A percentile compares a stretch with the other conserved stretches of the same genome.
Evolutionary conservation across 2,797 vertebrate genomes (phyloP).

Genomic region (Characodon lateralis): DNA sequence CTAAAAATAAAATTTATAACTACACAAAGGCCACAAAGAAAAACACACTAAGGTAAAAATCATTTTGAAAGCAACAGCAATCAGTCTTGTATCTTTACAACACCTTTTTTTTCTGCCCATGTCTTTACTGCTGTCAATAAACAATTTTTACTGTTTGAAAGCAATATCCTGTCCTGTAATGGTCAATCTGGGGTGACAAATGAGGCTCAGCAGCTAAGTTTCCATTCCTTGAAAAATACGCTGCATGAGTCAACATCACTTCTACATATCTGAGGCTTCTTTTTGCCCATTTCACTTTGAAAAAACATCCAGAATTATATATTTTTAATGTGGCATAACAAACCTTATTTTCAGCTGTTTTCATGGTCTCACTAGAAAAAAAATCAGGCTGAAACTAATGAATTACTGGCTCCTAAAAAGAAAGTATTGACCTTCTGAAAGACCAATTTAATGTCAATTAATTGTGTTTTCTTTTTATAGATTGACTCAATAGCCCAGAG

Average conservation of each 20-base stretch:
- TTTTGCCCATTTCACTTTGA: not conserved
- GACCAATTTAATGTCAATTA: conserved; percentile 2
- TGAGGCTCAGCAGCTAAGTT: not conserved
- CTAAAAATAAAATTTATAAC: not conserved
- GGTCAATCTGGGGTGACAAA: not conserved
- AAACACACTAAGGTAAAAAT: not conserved
- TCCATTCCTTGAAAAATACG: not conserved
- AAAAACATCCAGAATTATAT: not conserved
- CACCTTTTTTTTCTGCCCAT: not conserved
- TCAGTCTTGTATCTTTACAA: not conserved
- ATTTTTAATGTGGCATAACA: not conserved
- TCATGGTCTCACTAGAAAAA: not conserved
- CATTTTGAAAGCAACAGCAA: not conserved
- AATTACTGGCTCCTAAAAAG: not conserved
- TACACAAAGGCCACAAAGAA: too few relatives aligned
- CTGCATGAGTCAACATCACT: not conserved
- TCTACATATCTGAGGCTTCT: not conserved
- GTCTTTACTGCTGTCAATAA: conserved; percentile 9
- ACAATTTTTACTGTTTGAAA: conserved; percentile 8
- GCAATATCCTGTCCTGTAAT: conserved; percentile 4
- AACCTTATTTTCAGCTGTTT: not conserved
- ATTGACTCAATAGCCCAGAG: not conserved
- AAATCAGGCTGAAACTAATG: not conserved
- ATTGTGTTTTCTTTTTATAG: conserved; percentile 3
- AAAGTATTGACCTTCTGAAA: conserved; percentile 1